These are phyloP conservation scores for Eudasyphora cyanicolor DNA, from an alignment of 2,888 invertebrate genomes.

Conservation along the genomic window DNA sequence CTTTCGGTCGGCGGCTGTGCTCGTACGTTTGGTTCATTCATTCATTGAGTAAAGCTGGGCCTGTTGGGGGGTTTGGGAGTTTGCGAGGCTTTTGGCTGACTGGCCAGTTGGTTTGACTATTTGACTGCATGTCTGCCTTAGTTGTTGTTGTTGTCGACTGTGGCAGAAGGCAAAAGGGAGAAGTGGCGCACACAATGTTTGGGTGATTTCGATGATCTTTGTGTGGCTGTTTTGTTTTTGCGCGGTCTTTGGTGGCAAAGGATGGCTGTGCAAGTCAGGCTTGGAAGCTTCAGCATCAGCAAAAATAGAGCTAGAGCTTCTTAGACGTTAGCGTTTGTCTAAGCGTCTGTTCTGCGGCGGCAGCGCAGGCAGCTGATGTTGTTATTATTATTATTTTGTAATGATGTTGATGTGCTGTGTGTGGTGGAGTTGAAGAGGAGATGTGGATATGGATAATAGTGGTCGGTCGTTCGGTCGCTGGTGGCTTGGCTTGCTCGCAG, in stretches of 20 bases:
- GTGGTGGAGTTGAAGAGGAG: slow-evolving; percentile 35
- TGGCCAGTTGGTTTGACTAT: slow-evolving; percentile 5
- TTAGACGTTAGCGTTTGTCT: slow-evolving; percentile 28
- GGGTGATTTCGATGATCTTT: slow-evolving; percentile 27
- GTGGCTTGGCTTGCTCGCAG: not conserved
- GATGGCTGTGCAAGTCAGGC: slow-evolving; percentile 15
- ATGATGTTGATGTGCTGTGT: slow-evolving; percentile 48
- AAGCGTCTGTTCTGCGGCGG: slow-evolving; percentile 8
- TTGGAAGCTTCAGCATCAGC: not conserved
- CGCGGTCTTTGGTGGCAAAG: not conserved
- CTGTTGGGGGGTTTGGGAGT: no score
- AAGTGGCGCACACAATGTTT: slow-evolving; percentile 21
- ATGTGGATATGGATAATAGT: not conserved
- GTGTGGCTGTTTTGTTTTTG: not conserved
- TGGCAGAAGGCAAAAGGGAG: not conserved
- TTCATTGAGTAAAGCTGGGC: slow-evolving; percentile 73
- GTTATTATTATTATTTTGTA: slow-evolving; percentile 62
- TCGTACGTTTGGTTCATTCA: slow-evolving; percentile 66
- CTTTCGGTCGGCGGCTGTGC: not conserved
- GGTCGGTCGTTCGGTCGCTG: not conserved
- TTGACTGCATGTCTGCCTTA: no score
- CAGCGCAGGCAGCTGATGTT: no score
- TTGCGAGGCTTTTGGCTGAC: slow-evolving; percentile 17
- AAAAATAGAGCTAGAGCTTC: no score
- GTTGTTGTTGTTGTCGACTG: no score